Evolutionary conservation across 2,113 vertebrate species (phyloP), one percentile per base, ranked within the genome.

Genomic region (Dipodomys spectabilis): DNA sequence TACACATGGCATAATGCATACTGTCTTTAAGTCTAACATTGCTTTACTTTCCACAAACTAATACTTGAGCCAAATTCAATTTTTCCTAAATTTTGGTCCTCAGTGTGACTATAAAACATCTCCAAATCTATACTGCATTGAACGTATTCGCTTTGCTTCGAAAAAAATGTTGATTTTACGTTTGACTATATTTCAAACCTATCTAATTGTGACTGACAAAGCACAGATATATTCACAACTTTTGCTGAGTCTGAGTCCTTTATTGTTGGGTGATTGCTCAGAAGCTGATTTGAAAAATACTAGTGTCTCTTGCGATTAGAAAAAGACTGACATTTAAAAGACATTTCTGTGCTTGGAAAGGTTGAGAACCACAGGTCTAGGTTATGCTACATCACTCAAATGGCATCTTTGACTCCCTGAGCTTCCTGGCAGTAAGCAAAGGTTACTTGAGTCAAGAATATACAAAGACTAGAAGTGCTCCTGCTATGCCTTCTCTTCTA

Each of bases 281-380:
- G 45, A 25, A 86, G 69, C 10, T 78, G 25, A 87, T 28, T 82
- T 0, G 57, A 90, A 95, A 85, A 82, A 86, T 39, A 62, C 23
- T 45, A 57, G 5, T 30, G 20, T 78, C 82, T 83, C 62, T 78
- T 80, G n/a, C 57, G 6, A 87, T 84, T 84, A 25, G 90, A 75
- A 80, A 73, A 84, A 78, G 20, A 69, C 62, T 94, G 93, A 95
- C 92, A 93, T 95, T 96, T 92, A 57, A 90, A 94, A 90, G 8
- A 27, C 69, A 92, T 88, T 68, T 19, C 87, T 87, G 44, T 78
- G 78, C 35, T 68, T 78, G 27, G 64, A 94, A 93, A 95, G 85
- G 82, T 84, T 93, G 57, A 87, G 28, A 84, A 67, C 44, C 78
- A 85, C 23, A 35, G 35, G 88, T 81, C 68, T 84, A 45, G 64